phyloP scores from a whole-genome alignment of 2,797 vertebrate genomes.

The Florisuga fusca region DNA sequence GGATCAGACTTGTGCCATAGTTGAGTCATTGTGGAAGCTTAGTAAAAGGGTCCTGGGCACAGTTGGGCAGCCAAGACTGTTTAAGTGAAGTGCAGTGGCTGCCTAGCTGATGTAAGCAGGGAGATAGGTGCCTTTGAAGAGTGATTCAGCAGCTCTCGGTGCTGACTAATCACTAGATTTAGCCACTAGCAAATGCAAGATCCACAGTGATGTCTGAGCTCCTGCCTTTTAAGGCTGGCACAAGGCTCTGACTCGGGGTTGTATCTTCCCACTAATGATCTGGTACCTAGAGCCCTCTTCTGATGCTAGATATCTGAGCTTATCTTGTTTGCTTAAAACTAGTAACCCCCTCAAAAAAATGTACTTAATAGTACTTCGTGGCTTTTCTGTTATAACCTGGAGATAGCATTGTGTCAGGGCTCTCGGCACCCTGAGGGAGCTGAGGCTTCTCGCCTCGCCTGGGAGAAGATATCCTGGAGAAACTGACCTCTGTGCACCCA shows the following conservation, averaged over 20 bases:
- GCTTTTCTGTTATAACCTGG: neutral
- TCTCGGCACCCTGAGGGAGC: neutral
- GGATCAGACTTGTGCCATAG: accelerated
- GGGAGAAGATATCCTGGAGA: neutral
- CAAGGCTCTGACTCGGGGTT: constrained; percentile 66
- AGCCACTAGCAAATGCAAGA: constrained; percentile 70
- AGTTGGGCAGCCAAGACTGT: neutral
- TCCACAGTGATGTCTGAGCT: constrained; percentile 57
- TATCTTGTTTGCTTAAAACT: constrained; percentile 35
- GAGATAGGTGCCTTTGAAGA: constrained; percentile 74
- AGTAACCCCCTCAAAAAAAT: neutral
- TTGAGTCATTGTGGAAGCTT: neutral
- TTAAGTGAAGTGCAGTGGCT: neutral
- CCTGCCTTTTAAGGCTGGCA: constrained; percentile 69
- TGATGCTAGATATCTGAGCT: neutral
- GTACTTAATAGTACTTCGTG: neutral
- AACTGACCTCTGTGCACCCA: neutral
- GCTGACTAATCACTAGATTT: constrained; percentile 74
- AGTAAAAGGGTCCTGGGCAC: neutral
- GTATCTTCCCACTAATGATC: constrained; percentile 63
- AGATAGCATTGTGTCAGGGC: neutral
- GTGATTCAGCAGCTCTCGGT: constrained; percentile 70
- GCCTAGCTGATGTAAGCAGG: constrained; percentile 69
- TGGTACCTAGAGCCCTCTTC: constrained; percentile 43
- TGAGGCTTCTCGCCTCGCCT: neutral